A percentile compares a stretch with the other conserved stretches of the same genome.
Evolutionary conservation across 2,113 vertebrate genomes (phyloP).

Genomic region (Tor tambroides): DNA sequence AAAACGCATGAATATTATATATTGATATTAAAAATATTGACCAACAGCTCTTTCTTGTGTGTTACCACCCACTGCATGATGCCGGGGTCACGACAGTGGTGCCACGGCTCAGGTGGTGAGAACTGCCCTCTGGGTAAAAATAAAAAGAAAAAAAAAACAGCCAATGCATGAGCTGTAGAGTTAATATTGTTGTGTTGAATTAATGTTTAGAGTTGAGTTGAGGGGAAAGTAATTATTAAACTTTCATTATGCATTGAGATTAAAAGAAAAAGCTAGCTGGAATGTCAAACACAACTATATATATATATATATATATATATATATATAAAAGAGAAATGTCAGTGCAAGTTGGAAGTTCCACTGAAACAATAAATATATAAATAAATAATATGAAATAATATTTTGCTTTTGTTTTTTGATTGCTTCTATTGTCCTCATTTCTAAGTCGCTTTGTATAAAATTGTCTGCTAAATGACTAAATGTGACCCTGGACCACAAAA

Average conservation of each 20-base stretch:
- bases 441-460: no score
- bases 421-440: no score
- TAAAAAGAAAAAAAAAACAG: background rate
- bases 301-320: no score
- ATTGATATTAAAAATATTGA: conserved; percentile 17
- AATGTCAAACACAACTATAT: no score
- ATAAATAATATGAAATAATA: no score
- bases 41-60: background rate
- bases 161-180: background rate
- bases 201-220: background rate
- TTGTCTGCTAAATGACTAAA: no score
- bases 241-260: background rate
- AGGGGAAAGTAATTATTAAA: background rate
- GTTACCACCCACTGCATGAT: conserved; percentile 12
- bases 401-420: no score
- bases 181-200: background rate
- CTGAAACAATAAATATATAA: no score
- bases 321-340: no score
- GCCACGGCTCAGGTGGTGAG: conserved; percentile 13
- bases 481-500: no score
- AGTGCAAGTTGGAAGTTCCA: no score
- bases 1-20: conserved; percentile 14
- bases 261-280: no score
- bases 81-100: background rate
- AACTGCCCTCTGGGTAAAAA: conserved; percentile 14